Evolutionary conservation across 2,888 invertebrate genomes (phyloP).

Genomic region (Aquatica leii): DNA sequence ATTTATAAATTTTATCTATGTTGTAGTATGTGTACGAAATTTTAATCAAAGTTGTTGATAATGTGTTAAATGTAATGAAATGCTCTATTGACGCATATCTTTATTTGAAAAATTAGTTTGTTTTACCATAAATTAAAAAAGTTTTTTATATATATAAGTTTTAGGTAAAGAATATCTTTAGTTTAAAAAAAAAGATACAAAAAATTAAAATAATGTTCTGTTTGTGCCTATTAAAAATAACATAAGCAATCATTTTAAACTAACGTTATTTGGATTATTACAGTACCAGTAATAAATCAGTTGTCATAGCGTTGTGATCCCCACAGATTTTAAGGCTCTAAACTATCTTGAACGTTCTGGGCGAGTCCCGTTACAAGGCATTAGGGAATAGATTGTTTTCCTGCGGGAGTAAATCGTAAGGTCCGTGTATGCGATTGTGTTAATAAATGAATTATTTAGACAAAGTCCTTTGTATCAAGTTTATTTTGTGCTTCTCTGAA

Average conservation of each 20-base stretch:
- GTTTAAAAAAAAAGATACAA: no score
- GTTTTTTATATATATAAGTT: neutral
- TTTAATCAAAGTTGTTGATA: no score
- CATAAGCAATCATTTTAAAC: constrained; percentile 45
- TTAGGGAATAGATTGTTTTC: constrained; percentile 29
- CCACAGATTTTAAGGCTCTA: constrained; percentile 29
- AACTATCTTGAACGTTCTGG: constrained; percentile 30
- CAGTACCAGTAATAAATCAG: constrained; percentile 44
- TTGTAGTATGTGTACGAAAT: no score
- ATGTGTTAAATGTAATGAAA: no score
- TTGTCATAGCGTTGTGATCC: constrained; percentile 24
- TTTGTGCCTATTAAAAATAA: constrained; percentile 36
- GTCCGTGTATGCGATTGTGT: constrained; percentile 21
- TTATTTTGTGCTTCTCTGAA: no score
- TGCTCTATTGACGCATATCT: no score
- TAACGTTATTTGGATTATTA: constrained; percentile 42
- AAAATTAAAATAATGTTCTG: no score
- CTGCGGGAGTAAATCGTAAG: constrained; percentile 14
- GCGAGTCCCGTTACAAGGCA: constrained; percentile 27
- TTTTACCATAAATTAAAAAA: no score
- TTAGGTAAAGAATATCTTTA: neutral
- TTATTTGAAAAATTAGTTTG: no score
- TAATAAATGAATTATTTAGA: constrained; percentile 22
- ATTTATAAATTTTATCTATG: no score
- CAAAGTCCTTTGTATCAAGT: no score